A percentile compares a stretch with the other conserved stretches of the same genome.
These are phyloP conservation scores for Pristionchus fissidentatus DNA, from an alignment of 2,888 invertebrate species.

Conservation along the genomic window DNA sequence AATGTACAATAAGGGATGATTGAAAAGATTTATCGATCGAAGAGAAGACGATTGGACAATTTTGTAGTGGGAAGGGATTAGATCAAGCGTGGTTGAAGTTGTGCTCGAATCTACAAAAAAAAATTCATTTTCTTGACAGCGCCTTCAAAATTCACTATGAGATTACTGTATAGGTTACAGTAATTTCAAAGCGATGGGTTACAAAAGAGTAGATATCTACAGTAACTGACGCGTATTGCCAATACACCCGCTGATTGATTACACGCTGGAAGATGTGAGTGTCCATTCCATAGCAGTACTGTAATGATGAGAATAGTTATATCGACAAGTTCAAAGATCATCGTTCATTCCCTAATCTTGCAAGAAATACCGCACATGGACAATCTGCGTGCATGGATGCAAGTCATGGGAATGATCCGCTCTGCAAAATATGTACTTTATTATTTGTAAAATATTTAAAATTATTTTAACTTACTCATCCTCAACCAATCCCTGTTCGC, in stretches of 20 bases:
- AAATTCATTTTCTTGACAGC: too few species aligned
- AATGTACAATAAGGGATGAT: too few species aligned
- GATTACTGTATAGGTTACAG: too few species aligned
- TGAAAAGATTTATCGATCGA: background rate
- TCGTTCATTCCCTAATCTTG: background rate
- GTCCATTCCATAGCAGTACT: slow-evolving; percentile 31
- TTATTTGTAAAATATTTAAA: background rate
- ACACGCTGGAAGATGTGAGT: background rate
- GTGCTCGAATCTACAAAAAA: slow-evolving; percentile 33
- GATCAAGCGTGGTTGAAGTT: slow-evolving; percentile 9
- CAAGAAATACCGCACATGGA: background rate
- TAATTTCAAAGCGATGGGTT: too few species aligned
- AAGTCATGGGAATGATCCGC: background rate
- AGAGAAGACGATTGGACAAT: background rate
- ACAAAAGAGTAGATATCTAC: background rate
- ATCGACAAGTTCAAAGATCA: background rate
- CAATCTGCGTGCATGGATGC: background rate
- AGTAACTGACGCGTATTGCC: background rate
- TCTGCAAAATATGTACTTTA: background rate
- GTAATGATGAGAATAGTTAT: background rate
- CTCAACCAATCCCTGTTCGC: background rate
- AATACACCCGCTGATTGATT: slow-evolving; percentile 10
- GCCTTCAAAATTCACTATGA: too few species aligned
- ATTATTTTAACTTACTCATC: background rate
- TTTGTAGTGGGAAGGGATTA: background rate